These are phyloP conservation scores for Puma concolor DNA, from an alignment of 2,113 vertebrate genomes.

Conservation along the genomic window DNA sequence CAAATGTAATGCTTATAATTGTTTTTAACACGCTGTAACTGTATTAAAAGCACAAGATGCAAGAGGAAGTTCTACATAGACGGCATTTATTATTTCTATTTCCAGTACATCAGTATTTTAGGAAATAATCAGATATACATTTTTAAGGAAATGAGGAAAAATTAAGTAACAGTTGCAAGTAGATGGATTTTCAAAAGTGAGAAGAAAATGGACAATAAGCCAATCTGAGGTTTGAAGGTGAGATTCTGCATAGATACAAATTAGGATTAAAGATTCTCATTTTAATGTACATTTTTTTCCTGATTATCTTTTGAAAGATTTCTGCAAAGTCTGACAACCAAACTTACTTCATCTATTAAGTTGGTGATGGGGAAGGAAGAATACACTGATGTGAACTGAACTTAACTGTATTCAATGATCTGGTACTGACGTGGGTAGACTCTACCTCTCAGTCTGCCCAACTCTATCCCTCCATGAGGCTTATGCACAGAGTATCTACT, in stretches of 20 bases:
- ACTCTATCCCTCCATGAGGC: too few relatives aligned
- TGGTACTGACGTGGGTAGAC: background rate
- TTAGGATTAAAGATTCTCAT: conserved; percentile 19
- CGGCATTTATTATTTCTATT: conserved; percentile 88
- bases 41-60: conserved; percentile 38
- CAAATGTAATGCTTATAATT: background rate
- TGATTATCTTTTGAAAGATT: conserved; percentile 56
- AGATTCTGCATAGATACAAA: conserved; percentile 45
- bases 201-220: conserved; percentile 49
- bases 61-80: conserved; percentile 80
- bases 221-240: background rate
- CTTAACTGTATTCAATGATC: background rate
- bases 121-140: conserved; percentile 79
- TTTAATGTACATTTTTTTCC: conserved; percentile 52
- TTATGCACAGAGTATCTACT: fast-evolving
- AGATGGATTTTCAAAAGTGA: conserved; percentile 55
- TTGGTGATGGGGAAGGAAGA: background rate
- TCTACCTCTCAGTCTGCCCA: background rate
- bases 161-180: conserved; percentile 25
- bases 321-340: conserved; percentile 6
- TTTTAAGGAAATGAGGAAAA: conserved; percentile 68
- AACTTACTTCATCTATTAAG: background rate
- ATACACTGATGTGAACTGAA: background rate
- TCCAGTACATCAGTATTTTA: conserved; percentile 88
- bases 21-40: background rate